Conservation (phyloP, 1,140 invertebrate species). For the Formica selysi region DNA sequence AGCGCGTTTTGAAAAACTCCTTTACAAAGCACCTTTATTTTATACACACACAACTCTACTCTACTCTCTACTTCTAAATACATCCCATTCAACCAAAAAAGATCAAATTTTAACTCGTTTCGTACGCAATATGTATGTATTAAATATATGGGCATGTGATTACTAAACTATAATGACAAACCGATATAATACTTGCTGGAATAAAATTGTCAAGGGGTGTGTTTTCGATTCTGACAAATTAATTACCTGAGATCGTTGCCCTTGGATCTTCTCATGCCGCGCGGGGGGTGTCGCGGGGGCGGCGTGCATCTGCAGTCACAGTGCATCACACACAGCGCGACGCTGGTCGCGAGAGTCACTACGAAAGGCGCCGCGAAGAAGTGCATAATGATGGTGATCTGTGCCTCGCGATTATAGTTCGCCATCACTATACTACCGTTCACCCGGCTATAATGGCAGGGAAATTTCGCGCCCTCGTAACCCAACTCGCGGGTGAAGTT, state of each 20-base stretch:
- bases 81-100: conserved; percentile 49
- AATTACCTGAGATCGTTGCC: conserved; percentile 89
- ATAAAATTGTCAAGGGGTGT: not conserved
- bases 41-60: conserved; percentile 21
- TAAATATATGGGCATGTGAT: conserved; percentile 2
- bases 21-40: conserved; percentile 37
- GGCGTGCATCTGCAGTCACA: conserved; percentile 91
- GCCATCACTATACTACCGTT: conserved; percentile 93
- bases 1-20: conserved; percentile 1
- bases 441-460: conserved; percentile 94
- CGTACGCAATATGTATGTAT: not conserved
- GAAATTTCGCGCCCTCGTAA: conserved; percentile 91
- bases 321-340: conserved; percentile 93
- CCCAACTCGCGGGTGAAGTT: conserved; percentile 93
- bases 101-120: conserved; percentile 35
- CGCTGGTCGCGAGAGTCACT: conserved; percentile 93
- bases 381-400: conserved; percentile 92
- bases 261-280: conserved; percentile 85
- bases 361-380: conserved; percentile 94
- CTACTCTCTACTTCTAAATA: conserved; percentile 52
- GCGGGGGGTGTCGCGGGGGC: conserved; percentile 85
- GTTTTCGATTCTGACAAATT: not conserved
- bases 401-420: conserved; percentile 92
- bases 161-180: conserved; percentile 1
- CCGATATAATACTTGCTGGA: not conserved